Percentiles rank a stretch among this genome's conserved stretches.
Evolutionary conservation across 2,888 invertebrate species (phyloP).

Genomic region (Lasioglossum zephyrum): DNA sequence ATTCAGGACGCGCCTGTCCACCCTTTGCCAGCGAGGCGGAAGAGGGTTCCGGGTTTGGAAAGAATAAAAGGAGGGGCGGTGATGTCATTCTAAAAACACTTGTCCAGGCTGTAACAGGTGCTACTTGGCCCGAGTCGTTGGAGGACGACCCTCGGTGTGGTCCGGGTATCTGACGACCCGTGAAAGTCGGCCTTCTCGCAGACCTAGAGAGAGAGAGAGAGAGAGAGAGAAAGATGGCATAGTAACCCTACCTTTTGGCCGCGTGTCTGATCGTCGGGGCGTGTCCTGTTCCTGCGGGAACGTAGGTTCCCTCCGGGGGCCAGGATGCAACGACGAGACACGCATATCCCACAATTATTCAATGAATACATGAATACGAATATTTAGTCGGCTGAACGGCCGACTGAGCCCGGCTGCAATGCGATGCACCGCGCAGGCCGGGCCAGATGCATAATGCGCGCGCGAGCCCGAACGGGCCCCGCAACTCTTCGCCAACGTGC

Average conservation of each 20-base stretch:
- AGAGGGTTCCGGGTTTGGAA: background rate
- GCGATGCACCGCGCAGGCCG: background rate
- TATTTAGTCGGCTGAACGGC: slow-evolving; percentile 61
- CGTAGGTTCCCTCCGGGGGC: slow-evolving; percentile 43
- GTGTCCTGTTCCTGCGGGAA: slow-evolving; percentile 71
- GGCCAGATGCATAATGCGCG: slow-evolving; percentile 61
- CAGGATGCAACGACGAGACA: slow-evolving; percentile 65
- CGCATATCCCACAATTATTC: slow-evolving; percentile 80
- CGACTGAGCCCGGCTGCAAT: slow-evolving; percentile 17
- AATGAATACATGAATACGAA: slow-evolving; percentile 81
- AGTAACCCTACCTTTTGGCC: slow-evolving; percentile 60
- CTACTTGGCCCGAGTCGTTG: slow-evolving; percentile 42
- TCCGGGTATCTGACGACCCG: slow-evolving; percentile 65
- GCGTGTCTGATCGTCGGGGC: slow-evolving; percentile 68
- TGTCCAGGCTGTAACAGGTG: slow-evolving; percentile 68
- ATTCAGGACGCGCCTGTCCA: slow-evolving; percentile 27
- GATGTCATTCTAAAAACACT: slow-evolving; percentile 46
- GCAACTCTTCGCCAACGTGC: slow-evolving; percentile 14
- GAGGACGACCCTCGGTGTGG: slow-evolving; percentile 49
- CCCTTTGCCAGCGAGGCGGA: slow-evolving; percentile 26
- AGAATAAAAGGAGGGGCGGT: slow-evolving; percentile 21
- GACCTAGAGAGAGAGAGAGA: background rate
- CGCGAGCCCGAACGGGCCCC: background rate
- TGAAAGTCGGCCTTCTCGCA: slow-evolving; percentile 68
- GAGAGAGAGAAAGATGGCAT: background rate